Evolutionary conservation across 1,140 invertebrate species (phyloP).

Genomic region (Sarcophaga bullata): DNA sequence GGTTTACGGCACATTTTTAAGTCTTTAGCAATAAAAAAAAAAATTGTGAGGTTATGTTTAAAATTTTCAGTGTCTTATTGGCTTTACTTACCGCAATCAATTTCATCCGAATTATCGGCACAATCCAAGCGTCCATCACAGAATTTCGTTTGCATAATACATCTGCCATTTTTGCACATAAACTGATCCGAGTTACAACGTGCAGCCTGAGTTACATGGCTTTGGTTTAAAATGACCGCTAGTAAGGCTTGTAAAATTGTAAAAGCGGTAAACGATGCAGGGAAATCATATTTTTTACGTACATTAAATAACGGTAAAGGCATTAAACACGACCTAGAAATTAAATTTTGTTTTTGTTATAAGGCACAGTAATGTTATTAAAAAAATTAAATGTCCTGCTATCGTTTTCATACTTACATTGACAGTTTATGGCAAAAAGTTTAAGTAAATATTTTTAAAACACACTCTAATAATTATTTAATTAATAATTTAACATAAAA

Average conservation of each 20-base stretch:
- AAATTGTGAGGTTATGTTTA: neutral
- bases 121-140: conserved; percentile 77
- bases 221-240: conserved; percentile 23
- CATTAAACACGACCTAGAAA: conserved; percentile 22
- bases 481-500: neutral
- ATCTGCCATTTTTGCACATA: conserved; percentile 70
- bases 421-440: neutral
- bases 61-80: neutral
- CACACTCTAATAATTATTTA: neutral
- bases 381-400: neutral
- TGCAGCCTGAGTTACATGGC: neutral
- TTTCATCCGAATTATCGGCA: conserved; percentile 74
- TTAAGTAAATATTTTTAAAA: conserved; percentile 11
- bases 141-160: conserved; percentile 72
- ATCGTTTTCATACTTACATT: conserved; percentile 15
- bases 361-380: neutral
- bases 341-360: neutral
- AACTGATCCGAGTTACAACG: conserved; percentile 56
- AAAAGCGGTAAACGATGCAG: conserved; percentile 14
- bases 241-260: neutral
- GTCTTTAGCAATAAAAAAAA: conserved; percentile 45
- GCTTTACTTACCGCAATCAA: conserved; percentile 69
- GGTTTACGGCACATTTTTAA: conserved; percentile 58
- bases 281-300: conserved; percentile 39
- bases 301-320: conserved; percentile 43